A percentile compares a stretch with the other conserved stretches of the same genome.
phyloP scores from a whole-genome alignment of 2,888 invertebrate species.

The Therioaphis trifolii region DNA sequence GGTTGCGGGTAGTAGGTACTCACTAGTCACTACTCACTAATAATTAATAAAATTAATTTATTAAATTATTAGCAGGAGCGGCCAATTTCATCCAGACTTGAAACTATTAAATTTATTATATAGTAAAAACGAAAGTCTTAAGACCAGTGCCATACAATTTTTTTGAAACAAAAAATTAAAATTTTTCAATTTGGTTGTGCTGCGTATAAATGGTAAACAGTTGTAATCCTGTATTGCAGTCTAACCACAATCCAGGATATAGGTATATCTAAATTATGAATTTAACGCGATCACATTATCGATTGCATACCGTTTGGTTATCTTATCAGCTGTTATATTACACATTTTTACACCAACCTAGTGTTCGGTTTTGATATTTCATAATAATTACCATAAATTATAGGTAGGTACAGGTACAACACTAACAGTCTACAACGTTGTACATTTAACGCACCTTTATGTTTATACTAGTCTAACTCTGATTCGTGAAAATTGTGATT shows the following conservation, averaged over 20 bases:
- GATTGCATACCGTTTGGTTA: slow-evolving; percentile 22
- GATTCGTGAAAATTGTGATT: background rate
- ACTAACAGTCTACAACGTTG: no score
- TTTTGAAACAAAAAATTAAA: no score
- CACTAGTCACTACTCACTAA: no score
- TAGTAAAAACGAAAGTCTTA: no score
- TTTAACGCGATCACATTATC: slow-evolving; percentile 3
- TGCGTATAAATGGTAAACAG: background rate
- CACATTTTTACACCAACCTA: no score
- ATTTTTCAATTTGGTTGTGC: background rate
- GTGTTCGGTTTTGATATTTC: background rate
- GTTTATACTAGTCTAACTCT: background rate
- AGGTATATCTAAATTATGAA: no score
- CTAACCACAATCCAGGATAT: background rate
- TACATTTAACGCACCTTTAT: background rate
- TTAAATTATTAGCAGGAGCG: no score
- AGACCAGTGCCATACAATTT: no score
- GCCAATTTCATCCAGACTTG: no score
- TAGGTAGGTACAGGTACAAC: background rate
- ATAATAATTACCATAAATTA: background rate
- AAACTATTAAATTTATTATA: no score
- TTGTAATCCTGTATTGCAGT: slow-evolving; percentile 36
- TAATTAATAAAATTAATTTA: no score
- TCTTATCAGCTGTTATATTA: slow-evolving; percentile 46
- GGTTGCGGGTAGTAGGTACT: no score